Evolutionary conservation across 2,113 vertebrate species (phyloP).

Genomic region (Panthera tigris): DNA sequence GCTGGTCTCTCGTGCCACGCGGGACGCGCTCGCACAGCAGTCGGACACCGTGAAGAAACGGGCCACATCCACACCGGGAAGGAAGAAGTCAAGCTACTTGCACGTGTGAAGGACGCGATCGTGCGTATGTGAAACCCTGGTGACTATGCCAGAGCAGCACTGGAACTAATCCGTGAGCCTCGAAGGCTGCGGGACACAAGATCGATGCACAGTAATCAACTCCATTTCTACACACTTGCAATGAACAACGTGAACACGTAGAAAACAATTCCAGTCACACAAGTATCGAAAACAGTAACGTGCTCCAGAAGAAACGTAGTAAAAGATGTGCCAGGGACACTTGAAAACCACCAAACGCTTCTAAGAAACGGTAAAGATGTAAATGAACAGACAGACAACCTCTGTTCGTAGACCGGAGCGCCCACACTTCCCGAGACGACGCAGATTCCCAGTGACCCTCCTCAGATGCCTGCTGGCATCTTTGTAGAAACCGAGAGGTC

Average conservation of each 20-base stretch:
- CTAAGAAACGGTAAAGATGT: neutral
- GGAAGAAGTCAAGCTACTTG: neutral
- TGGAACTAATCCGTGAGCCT: neutral
- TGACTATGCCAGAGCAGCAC: fast-evolving
- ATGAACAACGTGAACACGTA: neutral
- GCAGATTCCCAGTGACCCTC: neutral
- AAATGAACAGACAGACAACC: neutral
- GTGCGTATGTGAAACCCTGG: fast-evolving
- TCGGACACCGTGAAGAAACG: fast-evolving
- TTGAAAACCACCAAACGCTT: neutral
- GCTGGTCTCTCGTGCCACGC: fast-evolving
- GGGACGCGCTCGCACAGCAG: neutral
- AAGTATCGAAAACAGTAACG: too few relatives aligned
- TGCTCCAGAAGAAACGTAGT: neutral
- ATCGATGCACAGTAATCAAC: fast-evolving
- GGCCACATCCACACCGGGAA: neutral
- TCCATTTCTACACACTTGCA: neutral
- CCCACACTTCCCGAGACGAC: too few relatives aligned
- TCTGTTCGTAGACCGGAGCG: fast-evolving
- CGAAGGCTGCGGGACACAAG: fast-evolving
- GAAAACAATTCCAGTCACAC: neutral
- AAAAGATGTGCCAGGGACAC: neutral
- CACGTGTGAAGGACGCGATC: too few relatives aligned
- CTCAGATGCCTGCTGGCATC: neutral
- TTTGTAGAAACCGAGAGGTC: neutral